Evolutionary conservation across 2,888 invertebrate species (phyloP), one percentile per base, ranked within the genome.

Genomic region (Melanophora roralis): DNA sequence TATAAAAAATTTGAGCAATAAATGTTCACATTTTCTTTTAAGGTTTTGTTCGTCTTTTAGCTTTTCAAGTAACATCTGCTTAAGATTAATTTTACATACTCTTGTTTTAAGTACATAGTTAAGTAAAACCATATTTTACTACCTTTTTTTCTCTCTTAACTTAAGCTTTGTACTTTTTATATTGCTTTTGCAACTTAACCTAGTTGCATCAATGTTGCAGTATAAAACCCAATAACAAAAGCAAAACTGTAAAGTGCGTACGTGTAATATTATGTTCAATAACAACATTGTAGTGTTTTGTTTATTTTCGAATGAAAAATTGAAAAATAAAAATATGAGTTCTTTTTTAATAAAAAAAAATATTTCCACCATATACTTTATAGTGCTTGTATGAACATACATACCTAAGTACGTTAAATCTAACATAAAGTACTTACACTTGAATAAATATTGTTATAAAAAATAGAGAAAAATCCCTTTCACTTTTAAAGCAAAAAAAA

Each of bases 131-230:
- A 60, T 23, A 6, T n/a, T 64, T 69, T 32, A 51, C 19, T 11
- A 57, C 12, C 27, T 6, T 43, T 49, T 40, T 43, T 23, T 19
- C 2, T 38, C 14, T 3, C 27, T 19, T 0, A 16, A 7, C 11
- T 14, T 65, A n/a, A 3, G 27, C 38, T 59, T 21, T 53, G 5
- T 23, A 34, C 43, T 14, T 57, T 27, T 16, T 40, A 71, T 71
- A 64, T 76, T 76, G 71, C 49, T 76, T 76, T 76, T 71, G n/a
- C n/a, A 69, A 64, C 76, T 76, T 76, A 76, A 76, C 76, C 76
- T 36, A 76, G 69, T 57, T 71, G 64, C 64, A 59, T 55, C 40
- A 64, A 57, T 64, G 62, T 62, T 69, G 62, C 68, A 62, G 55
- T 60, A 62, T 1, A 27, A 34, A 23, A 36, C 43, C 21, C 60